Percentiles rank a stretch among this genome's conserved stretches.
Evolutionary conservation across 2,888 invertebrate genomes (phyloP).

Genomic region (Podotricha telesiphe): DNA sequence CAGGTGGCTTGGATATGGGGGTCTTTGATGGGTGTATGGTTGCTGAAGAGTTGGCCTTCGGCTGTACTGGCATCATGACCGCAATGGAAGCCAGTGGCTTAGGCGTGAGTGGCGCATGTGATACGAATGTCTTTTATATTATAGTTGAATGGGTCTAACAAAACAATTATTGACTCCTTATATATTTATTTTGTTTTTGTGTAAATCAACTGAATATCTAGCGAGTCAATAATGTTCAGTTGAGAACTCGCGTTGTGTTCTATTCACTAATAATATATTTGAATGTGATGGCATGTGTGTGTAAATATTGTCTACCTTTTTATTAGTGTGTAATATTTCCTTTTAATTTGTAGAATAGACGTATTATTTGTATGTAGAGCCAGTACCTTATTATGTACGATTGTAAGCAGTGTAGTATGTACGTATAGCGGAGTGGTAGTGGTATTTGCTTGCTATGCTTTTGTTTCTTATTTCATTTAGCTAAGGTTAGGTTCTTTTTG

Average conservation of each 20-base stretch:
- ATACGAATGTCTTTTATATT: not conserved
- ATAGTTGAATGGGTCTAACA: not conserved
- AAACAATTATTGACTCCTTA: too few species aligned
- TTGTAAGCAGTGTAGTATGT: not conserved
- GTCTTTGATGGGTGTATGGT: conserved; percentile 91
- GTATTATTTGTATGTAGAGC: not conserved
- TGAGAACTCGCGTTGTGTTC: not conserved
- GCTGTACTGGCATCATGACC: conserved; percentile 95
- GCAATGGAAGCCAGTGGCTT: conserved; percentile 95
- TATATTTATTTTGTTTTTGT: too few species aligned
- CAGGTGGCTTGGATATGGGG: conserved; percentile 91
- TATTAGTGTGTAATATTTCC: not conserved
- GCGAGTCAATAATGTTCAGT: too few species aligned
- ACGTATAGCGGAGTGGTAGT: not conserved
- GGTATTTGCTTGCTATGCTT: not conserved
- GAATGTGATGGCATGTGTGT: not conserved
- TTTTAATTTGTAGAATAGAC: not conserved
- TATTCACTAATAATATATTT: not conserved
- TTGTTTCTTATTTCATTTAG: not conserved
- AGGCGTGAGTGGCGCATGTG: conserved; percentile 83
- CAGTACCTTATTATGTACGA: too few species aligned
- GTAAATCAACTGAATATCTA: too few species aligned
- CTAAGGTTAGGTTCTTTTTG: not conserved
- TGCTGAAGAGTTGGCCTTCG: conserved; percentile 95
- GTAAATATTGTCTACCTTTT: not conserved